Conservation (phyloP, 2,797 vertebrate species). For the Hemitrygon akajei region DNA sequence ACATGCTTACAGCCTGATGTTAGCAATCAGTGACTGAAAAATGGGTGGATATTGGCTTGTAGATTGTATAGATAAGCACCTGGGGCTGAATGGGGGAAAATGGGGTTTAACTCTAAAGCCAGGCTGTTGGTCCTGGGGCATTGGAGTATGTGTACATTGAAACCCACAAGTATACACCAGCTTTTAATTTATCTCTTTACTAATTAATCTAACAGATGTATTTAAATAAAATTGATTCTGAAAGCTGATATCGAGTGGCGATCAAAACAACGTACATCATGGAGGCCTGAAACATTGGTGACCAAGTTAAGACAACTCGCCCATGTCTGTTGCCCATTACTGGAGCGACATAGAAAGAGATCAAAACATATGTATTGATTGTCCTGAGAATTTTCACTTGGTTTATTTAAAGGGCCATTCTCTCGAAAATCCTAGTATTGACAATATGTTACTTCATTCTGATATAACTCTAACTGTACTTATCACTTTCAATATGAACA, state of each 20-base stretch:
- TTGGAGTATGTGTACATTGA: background rate
- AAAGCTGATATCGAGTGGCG: background rate
- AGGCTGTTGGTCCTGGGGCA: background rate
- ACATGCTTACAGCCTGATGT: background rate
- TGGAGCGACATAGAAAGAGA: background rate
- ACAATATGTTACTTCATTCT: background rate
- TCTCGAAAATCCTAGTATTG: background rate
- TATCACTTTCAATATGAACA: background rate
- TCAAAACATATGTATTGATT: background rate
- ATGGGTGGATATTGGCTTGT: background rate
- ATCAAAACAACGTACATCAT: background rate
- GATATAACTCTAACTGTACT: conserved; percentile 25
- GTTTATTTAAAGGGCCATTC: background rate
- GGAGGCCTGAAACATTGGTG: background rate
- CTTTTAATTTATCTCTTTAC: conserved; percentile 33
- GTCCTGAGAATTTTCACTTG: background rate
- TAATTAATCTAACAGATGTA: conserved; percentile 26
- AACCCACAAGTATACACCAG: background rate
- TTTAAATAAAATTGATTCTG: conserved; percentile 26
- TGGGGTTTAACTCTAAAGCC: conserved; percentile 14
- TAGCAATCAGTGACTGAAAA: background rate
- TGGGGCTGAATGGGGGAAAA: background rate
- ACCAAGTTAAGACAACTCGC: background rate
- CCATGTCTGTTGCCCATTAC: background rate
- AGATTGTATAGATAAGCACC: background rate